A percentile compares a stretch with the other conserved stretches of the same genome.
Conservation (phyloP, 92 coral and sea anemone species). For the Hydrozoanthus gracilis region DNA sequence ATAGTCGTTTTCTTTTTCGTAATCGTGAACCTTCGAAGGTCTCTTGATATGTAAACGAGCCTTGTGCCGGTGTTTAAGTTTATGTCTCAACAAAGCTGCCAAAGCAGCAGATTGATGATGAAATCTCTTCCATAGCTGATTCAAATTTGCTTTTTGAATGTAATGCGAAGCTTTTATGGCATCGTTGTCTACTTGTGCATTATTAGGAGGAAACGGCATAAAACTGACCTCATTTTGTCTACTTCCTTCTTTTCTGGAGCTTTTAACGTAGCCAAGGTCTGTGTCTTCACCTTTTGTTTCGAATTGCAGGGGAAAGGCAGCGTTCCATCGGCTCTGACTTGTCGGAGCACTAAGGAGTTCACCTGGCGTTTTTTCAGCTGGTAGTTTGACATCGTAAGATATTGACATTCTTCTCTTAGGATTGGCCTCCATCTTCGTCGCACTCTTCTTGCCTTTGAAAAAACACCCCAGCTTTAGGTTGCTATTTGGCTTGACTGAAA, state of each 20-base stretch:
- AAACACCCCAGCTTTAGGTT: conserved; percentile 50
- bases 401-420: conserved; percentile 64
- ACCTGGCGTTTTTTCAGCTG: conserved; percentile 50
- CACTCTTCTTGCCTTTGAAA: conserved; percentile 71
- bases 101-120: conserved; percentile 19
- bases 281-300: not conserved
- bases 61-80: not conserved
- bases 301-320: not conserved
- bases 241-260: conserved; percentile 30
- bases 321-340: conserved; percentile 31
- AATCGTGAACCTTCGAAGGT: conserved; percentile 1
- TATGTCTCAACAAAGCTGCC: conserved; percentile 3
- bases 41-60: not conserved
- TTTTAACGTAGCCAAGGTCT: not conserved
- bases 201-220: conserved; percentile 42
- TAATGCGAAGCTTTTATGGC: conserved; percentile 40
- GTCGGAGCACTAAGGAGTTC: conserved; percentile 19
- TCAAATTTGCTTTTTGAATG: not conserved
- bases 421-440: not conserved
- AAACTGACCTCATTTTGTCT: conserved; percentile 42
- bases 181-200: conserved; percentile 49
- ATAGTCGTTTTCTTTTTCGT: conserved; percentile 1
- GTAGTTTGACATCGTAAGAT: conserved; percentile 59
- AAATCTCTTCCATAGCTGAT: not conserved
- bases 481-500: conserved; percentile 36